These are phyloP conservation scores for Epicampocera succincta DNA, from an alignment of 2,888 invertebrate species.

Conservation along the genomic window DNA sequence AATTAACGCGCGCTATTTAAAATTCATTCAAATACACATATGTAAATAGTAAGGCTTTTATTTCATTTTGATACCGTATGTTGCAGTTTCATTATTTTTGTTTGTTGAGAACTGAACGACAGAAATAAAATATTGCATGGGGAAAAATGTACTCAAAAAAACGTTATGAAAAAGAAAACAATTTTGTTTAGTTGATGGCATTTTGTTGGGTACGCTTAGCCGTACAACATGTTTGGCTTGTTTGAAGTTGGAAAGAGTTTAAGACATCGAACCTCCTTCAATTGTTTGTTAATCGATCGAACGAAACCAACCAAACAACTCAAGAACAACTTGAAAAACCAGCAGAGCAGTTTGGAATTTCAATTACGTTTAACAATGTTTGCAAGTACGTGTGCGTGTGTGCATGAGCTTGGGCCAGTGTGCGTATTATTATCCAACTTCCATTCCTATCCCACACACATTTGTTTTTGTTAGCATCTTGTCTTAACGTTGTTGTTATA, in stretches of 20 bases:
- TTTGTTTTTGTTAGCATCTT: conserved; percentile 43
- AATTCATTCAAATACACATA: conserved; percentile 57
- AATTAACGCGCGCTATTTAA: conserved; percentile 47
- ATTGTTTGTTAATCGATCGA: conserved; percentile 45
- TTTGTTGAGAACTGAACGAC: conserved; percentile 10
- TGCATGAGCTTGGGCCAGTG: neutral
- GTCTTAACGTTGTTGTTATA: conserved; percentile 50
- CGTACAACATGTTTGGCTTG: conserved; percentile 13
- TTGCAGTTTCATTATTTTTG: conserved; percentile 27
- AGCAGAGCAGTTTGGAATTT: conserved; percentile 62
- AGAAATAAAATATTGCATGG: conserved; percentile 52
- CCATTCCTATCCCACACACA: conserved; percentile 52
- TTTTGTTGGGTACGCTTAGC: conserved; percentile 21
- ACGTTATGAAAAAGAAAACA: conserved; percentile 3
- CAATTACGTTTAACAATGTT: conserved; percentile 53
- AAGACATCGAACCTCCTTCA: conserved; percentile 39
- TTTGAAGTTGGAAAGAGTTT: conserved; percentile 50
- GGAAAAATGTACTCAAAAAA: conserved; percentile 26
- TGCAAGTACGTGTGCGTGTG: neutral
- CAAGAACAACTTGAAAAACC: conserved; percentile 66
- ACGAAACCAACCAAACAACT: conserved; percentile 53
- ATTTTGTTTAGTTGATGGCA: conserved; percentile 2
- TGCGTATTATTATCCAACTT: conserved; percentile 50
- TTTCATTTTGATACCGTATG: neutral
- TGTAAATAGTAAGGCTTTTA: too few species aligned